phyloP scores from a whole-genome alignment of 2,797 vertebrate genomes.

The Pseudochaenichthys georgianus region DNA sequence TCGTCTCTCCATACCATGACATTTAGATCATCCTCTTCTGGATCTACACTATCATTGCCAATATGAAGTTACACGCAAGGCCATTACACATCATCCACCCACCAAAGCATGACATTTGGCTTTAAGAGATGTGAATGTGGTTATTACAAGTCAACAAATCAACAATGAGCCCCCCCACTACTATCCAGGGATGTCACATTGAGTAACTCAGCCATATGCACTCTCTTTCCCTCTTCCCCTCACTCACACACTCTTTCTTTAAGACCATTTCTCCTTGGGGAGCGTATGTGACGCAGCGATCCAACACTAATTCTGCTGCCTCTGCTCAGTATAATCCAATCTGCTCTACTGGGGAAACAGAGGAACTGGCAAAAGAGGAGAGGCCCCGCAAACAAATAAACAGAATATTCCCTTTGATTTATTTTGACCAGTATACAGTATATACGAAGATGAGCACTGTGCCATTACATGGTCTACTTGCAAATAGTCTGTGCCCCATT shows the following conservation, averaged over 20 bases:
- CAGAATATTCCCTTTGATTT: constrained; percentile 23
- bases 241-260: constrained; percentile 52
- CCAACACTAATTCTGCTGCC: constrained; percentile 76
- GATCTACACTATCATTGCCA: constrained; percentile 31
- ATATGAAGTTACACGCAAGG: constrained; percentile 27
- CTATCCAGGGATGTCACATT: constrained; percentile 71
- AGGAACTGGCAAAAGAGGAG: constrained; percentile 33
- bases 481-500: constrained; percentile 27
- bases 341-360: constrained; percentile 63
- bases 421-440: constrained; percentile 6
- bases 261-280: constrained; percentile 74
- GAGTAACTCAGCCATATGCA: constrained; percentile 68
- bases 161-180: constrained; percentile 64
- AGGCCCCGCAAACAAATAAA: constrained; percentile 61
- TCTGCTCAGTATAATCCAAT: constrained; percentile 77
- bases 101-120: constrained; percentile 58
- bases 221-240: constrained; percentile 14
- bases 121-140: constrained; percentile 65
- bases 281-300: constrained; percentile 72
- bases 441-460: constrained; percentile 3
- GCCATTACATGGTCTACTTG: constrained; percentile 21
- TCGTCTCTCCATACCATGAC: constrained; percentile 7
- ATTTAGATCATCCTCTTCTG: constrained; percentile 22
- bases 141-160: constrained; percentile 70
- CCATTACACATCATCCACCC: constrained; percentile 38